Percentiles rank a stretch among this genome's conserved stretches.
These are phyloP conservation scores for Tipula lateralis DNA, from an alignment of 2,888 invertebrate genomes.

Conservation along the genomic window DNA sequence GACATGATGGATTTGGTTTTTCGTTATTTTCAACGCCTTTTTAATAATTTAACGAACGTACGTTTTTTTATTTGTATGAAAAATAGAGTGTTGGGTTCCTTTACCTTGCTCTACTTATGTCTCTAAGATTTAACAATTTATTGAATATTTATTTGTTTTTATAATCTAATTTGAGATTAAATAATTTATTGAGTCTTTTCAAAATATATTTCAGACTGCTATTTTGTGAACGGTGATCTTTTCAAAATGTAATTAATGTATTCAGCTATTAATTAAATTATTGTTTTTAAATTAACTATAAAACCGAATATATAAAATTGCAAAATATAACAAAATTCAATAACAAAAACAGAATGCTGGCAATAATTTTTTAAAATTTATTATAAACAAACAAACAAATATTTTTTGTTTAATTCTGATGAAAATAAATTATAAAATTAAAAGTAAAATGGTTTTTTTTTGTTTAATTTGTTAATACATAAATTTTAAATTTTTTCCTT, in stretches of 20 bases:
- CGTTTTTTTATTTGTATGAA: too few relatives aligned
- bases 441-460: background rate
- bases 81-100: too few relatives aligned
- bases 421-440: background rate
- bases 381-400: background rate
- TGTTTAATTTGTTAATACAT: background rate
- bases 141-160: too few relatives aligned
- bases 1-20: background rate
- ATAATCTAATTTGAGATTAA: too few relatives aligned
- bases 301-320: background rate
- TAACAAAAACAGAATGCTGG: background rate
- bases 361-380: background rate
- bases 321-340: background rate
- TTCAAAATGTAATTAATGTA: too few relatives aligned
- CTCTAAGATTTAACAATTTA: too few relatives aligned
- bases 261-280: too few relatives aligned
- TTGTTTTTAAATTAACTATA: too few relatives aligned
- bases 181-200: too few relatives aligned
- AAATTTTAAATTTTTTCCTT: background rate
- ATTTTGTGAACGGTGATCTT: too few relatives aligned
- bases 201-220: too few relatives aligned
- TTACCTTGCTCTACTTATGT: too few relatives aligned
- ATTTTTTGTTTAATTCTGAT: background rate
- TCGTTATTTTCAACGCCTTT: constrained; percentile 1
- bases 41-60: background rate